phyloP scores from a whole-genome alignment of 2,113 vertebrate genomes.

The Phycodurus eques region DNA sequence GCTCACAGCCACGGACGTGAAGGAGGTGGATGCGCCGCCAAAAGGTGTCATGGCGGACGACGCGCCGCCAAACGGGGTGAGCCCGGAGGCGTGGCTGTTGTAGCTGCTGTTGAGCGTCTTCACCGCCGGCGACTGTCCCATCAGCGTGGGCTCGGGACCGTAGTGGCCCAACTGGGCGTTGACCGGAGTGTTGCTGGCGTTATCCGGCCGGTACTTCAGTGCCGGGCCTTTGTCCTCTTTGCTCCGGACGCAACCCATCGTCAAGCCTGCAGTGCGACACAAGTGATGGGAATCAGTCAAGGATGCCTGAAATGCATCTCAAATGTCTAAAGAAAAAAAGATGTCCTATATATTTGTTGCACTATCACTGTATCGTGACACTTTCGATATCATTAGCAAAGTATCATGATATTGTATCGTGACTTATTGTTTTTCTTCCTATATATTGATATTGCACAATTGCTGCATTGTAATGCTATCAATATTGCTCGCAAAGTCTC shows the following conservation, averaged over 20 bases:
- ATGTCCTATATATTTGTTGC: neutral
- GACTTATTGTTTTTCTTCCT: neutral
- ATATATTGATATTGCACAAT: too few relatives aligned
- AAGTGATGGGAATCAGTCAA: neutral
- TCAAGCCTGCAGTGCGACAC: constrained; percentile 69
- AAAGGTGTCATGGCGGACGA: constrained; percentile 68
- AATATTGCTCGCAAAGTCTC: too few relatives aligned
- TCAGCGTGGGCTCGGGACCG: constrained; percentile 85
- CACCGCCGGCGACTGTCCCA: constrained; percentile 72
- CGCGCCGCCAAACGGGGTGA: constrained; percentile 83
- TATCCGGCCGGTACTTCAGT: constrained; percentile 87
- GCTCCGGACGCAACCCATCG: constrained; percentile 98
- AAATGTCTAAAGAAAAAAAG: neutral
- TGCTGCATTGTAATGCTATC: too few relatives aligned
- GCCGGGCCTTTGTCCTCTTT: constrained; percentile 92
- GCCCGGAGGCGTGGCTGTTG: constrained; percentile 56
- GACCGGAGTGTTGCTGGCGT: constrained; percentile 70
- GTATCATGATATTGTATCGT: neutral
- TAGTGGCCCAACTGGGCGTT: constrained; percentile 81
- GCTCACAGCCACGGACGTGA: constrained; percentile 66
- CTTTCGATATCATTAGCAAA: too few relatives aligned
- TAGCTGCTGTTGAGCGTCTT: constrained; percentile 70
- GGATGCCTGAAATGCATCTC: neutral
- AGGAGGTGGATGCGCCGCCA: constrained; percentile 78
- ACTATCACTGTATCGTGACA: neutral